Evolutionary conservation across 1,140 invertebrate species (phyloP), one percentile per base, ranked within the genome.

Genomic region (Phymastichus coffea): DNA sequence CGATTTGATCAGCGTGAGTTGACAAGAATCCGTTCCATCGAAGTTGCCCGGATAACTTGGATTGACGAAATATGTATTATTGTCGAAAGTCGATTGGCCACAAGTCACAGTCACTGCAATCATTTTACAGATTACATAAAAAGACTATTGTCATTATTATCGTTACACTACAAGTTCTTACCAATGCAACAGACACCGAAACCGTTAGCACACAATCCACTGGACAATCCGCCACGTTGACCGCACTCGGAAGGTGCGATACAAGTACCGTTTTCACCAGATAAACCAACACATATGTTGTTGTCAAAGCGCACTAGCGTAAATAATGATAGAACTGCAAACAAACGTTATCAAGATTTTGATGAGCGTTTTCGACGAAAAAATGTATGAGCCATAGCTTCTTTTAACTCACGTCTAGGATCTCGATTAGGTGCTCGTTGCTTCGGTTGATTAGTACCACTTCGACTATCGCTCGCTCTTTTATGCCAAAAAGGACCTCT

Each of bases 11-110:
- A 94, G 76, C 0, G 89, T 92, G 0, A 93, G 81, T 70, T 93
- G 91, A 68, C 92, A 94, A 10, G 90, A 91, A 4, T 89, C 87
- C 0, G 89, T 89, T 1, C 84, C 87, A 63, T 93, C 88, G 61
- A 85, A 91, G 1, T 81, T 70, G 9, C 85, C 83, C 1, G 91
- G 91, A 78, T 90, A 92, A 57, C 88, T 88, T 10, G 81, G 81
- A 72, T 92, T 92, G 4, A 92, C 89, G 68, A 94, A 94, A 70
- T 92, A 91, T 0, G 91, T 92, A 4, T 87, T 87, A 72, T 94
- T 94, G 69, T 92, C 87, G 15, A 82, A 80, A 1, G 88, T 88
- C 2, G 84, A 84, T 28, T 86, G 86, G 0, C 90, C 90, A 64
- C 92, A 94, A 1, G 87, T 85, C 19, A 84, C 84, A 61, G 89